Evolutionary conservation across 64 coral and sea anemone genomes (phyloP), one percentile per base, ranked within the genome.

Genomic region (Hydrozoanthus tunicans): DNA sequence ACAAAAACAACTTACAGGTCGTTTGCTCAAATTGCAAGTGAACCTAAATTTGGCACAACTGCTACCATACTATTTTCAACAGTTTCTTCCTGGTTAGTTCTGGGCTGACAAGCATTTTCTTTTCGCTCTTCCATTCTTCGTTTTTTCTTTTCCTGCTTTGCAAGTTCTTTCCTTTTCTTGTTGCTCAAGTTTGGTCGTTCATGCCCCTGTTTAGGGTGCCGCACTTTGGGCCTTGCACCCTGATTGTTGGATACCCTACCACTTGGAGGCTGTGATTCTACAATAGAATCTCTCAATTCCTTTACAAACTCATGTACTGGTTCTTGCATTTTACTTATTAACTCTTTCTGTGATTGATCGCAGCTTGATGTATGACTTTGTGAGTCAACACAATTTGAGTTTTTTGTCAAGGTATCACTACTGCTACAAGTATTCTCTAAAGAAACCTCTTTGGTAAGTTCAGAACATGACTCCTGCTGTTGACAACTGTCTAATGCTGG

Each of bases 131-230:
- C 92, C 89, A 93, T 91, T 65, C 90, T 94, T 56, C 80, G 68
- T 58, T 93, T 93, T 68, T 99, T 99, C 70, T 96, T 99, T 89
- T 99, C 97, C 61, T 94, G 92, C 81, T 95, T 93, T 27, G 97
- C 97, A 17, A 96, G 90, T 81, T 99, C 91, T 84, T 99, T 99
- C 89, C 94, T 81, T 76, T 99, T 95, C 86, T 91, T 91, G 79
- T 95, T 99, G 64, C 86, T 95, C 7, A 95, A 70, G 51, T 91
- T 91, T 56, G 79, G 3, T 23, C 80, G 84, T 32, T 73, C 55
- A 17, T 63, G 77, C 51, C 81, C 77, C 73, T 85, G 79, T 80
- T 32, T 76, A 24, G 70, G 60, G 32, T 65, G 80, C 52, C 58
- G 62, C 54, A 85, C 88, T 84, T 98, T 98, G 3, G 91, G 94